Evolutionary conservation across 2,797 vertebrate species (phyloP), one percentile per base, ranked within the genome.

Genomic region (Hippopotamyrus pictus): DNA sequence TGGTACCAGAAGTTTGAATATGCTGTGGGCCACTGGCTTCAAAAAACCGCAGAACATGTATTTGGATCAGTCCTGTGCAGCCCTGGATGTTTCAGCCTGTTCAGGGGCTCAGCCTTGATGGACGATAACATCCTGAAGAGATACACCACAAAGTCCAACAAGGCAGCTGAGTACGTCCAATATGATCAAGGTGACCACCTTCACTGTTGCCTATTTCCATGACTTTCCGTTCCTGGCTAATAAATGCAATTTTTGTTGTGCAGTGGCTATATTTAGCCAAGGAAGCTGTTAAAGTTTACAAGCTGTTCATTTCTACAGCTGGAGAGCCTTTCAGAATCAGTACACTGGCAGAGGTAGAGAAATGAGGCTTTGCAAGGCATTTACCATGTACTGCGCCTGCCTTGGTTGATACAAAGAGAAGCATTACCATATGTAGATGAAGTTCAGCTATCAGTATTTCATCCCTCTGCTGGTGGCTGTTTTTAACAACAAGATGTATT

Each of bases 1-100:
- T 97, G 96, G 96, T 97, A 97, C 92, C 96, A 97, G 94, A 97
- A 97, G 94, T 97, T 97, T 92, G 96, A 97, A 90, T 97, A 97
- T 53, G 96, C 96, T 22, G 96, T 97, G 3, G 96, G 96, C 41
- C 96, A 97, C 90, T 97, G 96, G 96, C 94, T 97, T 0, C 96
- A 97, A 92, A 97, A 97, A 92, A 97, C 96, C 2, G 93, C 96
- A 1, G 96, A 97, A 88, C 96, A 97, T 2, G 96, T 97, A 88
- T 96, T 97, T 88, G 96, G 96, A 11, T 97, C 95, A 0, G 96
- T 97, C 46, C 93, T 97, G 73, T 97, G 96, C 93, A 97, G 96
- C 86, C 96, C 96, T 0, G 96, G 96, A 53, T 97, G 96, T 89
- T 97, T 97, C 93, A 97, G 96, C 92, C 92, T 97, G 89, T 97